Conservation (phyloP, 1,140 invertebrate species). For the Theocolax elegans region DNA sequence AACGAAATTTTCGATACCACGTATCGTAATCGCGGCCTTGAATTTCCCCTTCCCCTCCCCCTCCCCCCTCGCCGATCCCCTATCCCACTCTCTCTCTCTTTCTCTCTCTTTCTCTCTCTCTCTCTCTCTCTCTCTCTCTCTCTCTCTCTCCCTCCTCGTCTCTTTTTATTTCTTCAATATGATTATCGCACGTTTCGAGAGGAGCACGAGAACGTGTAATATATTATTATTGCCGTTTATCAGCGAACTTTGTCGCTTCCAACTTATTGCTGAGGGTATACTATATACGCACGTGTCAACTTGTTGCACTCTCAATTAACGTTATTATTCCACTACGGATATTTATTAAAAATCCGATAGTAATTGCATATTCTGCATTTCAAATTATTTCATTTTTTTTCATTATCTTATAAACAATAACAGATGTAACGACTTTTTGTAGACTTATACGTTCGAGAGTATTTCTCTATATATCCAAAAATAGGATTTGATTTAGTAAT, state of each 20-base stretch:
- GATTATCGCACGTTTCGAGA: slow-evolving; percentile 4
- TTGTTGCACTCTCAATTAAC: too few species aligned
- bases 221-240: background rate
- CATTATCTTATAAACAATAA: too few species aligned
- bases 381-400: too few species aligned
- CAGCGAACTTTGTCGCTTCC: background rate
- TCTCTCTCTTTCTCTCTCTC: background rate
- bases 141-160: background rate
- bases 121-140: too few species aligned
- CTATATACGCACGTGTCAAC: background rate
- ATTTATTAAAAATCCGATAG: background rate
- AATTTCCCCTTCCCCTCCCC: slow-evolving; percentile 25
- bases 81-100: background rate
- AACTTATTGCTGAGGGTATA: too few species aligned
- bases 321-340: background rate
- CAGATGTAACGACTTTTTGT: too few species aligned
- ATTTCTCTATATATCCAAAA: too few species aligned
- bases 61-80: background rate
- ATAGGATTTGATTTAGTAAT: too few species aligned
- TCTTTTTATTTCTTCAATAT: background rate
- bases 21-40: slow-evolving; percentile 40
- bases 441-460: too few species aligned
- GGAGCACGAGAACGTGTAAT: background rate
- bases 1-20: slow-evolving; percentile 24
- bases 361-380: too few species aligned